These are phyloP conservation scores for Athalia circularis DNA, from an alignment of 2,888 invertebrate genomes.

Conservation along the genomic window DNA sequence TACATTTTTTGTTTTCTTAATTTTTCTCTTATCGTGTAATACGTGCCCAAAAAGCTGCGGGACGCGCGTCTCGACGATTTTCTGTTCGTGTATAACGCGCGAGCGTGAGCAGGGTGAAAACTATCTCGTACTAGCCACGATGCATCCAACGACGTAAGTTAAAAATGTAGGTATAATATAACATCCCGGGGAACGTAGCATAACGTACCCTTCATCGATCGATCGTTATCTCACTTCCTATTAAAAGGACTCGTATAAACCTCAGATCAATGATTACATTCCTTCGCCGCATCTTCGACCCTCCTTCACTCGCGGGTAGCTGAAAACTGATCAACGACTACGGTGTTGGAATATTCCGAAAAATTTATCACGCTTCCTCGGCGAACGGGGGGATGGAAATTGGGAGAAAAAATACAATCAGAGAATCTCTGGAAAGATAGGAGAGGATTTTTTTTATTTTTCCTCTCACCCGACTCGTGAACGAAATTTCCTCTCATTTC, in stretches of 20 bases:
- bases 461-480: neutral
- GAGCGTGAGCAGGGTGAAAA: neutral
- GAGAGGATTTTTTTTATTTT: too few relatives aligned
- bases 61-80: slow-evolving; percentile 6
- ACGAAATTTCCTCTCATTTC: neutral
- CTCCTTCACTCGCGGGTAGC: neutral
- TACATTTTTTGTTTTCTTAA: neutral
- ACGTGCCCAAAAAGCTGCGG: neutral
- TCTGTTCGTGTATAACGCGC: neutral
- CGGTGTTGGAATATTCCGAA: neutral
- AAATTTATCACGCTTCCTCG: neutral
- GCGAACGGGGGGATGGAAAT: too few relatives aligned
- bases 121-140: too few relatives aligned
- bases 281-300: slow-evolving; percentile 6
- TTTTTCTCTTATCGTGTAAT: neutral
- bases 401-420: too few relatives aligned
- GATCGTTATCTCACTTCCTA: slow-evolving; percentile 40
- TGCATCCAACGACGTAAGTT: too few relatives aligned
- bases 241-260: slow-evolving; percentile 23
- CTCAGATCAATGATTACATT: slow-evolving; percentile 34
- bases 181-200: too few relatives aligned
- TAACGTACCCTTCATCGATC: slow-evolving; percentile 25
- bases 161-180: too few relatives aligned
- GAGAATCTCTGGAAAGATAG: too few relatives aligned
- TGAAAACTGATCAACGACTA: neutral